A percentile compares a stretch with the other conserved stretches of the same genome.
Conservation (phyloP, 2,797 vertebrate genomes). For the Chelonia mydas region DNA sequence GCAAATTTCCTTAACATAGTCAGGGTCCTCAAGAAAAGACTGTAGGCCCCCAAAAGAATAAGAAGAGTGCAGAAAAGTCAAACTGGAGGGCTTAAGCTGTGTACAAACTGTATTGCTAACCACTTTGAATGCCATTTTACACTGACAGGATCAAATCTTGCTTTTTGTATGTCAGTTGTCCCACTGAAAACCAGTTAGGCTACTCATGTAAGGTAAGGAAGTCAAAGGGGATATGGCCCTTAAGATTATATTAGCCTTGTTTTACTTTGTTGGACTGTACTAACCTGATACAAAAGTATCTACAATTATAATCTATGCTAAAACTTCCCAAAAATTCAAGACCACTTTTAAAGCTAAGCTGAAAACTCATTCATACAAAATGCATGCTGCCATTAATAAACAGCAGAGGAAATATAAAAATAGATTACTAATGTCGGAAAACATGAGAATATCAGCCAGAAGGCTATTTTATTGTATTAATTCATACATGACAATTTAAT, state of each 20-base stretch:
- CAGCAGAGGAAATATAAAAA: background rate
- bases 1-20: no score
- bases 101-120: no score
- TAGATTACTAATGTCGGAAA: background rate
- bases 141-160: no score
- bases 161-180: no score
- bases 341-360: background rate
- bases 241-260: background rate
- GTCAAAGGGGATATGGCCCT: no score
- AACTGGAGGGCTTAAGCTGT: no score
- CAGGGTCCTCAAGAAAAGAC: no score
- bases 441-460: background rate
- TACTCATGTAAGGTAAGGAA: no score
- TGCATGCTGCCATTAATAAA: background rate
- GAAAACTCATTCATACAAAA: background rate
- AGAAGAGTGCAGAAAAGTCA: no score
- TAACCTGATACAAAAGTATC: background rate
- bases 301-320: background rate
- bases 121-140: no score
- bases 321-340: constrained; percentile 14
- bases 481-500: background rate
- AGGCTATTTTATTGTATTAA: background rate
- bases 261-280: background rate
- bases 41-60: no score
- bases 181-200: no score